A percentile compares a stretch with the other conserved stretches of the same genome.
Conservation (phyloP, 1,140 invertebrate species). For the Sminthurides bifidus region DNA sequence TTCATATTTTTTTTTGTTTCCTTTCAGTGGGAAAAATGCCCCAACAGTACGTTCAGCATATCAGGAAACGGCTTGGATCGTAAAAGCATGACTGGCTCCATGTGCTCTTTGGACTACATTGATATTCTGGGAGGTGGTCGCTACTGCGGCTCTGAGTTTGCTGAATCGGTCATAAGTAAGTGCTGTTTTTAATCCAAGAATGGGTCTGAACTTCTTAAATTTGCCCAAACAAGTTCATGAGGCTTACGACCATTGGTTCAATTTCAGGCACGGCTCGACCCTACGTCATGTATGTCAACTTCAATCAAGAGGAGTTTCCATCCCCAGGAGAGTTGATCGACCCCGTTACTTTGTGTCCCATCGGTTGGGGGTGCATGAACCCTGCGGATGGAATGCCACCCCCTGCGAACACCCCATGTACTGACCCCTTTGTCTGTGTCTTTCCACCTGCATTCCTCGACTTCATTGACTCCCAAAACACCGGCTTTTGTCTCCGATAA, state of each 20-base stretch:
- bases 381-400: not conserved
- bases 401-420: not conserved
- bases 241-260: not conserved
- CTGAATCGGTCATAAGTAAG: not conserved
- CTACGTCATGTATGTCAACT: conserved; percentile 7
- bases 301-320: not conserved
- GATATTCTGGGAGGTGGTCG: not conserved
- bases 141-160: not conserved
- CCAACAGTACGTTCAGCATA: not conserved
- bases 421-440: not conserved
- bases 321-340: not conserved
- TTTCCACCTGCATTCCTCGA: not conserved
- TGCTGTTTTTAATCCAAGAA: not conserved
- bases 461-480: not conserved
- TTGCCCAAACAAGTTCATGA: not conserved
- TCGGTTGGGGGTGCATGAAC: not conserved
- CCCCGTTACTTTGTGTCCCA: not conserved
- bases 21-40: conserved; percentile 1
- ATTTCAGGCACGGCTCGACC: conserved; percentile 5
- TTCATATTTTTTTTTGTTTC: not conserved
- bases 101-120: not conserved
- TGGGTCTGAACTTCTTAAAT: not conserved
- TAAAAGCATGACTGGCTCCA: not conserved
- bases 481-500: conserved; percentile 8
- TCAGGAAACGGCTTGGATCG: not conserved